Evolutionary conservation across 2,113 vertebrate genomes (phyloP), one percentile per base, ranked within the genome.

Genomic region (Cottus gobio): DNA sequence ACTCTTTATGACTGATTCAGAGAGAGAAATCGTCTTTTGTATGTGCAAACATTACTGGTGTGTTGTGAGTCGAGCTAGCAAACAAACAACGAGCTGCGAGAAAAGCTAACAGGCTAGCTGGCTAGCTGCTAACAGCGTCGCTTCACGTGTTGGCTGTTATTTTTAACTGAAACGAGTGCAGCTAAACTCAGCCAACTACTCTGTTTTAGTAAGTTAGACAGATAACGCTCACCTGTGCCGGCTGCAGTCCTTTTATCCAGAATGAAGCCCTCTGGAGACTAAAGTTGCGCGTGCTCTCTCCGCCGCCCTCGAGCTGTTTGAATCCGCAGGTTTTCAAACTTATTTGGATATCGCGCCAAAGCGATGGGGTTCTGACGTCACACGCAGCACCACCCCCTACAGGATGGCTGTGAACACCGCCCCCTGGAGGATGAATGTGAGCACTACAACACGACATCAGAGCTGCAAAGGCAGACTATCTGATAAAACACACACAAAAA

Each of bases 261-360:
- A 28, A 7, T n/a, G 15, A 36, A 1, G 1, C 15, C 16, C 9
- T 13, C 2, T 39, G 4, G 30, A 13, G 13, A 37, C 30, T 8
- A 4, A 10, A 24, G 4, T 3, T 0, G 9, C 1, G 30, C 1
- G 30, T 28, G n/a, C 26, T 79, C 20, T 10, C 0, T 10, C 2
- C 16, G 2, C 42, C 13, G 74, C 64, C 11, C 22, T 4, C 5
- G 24, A 84, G 81, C 88, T 54, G 80, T 87, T 75, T 39, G 52
- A 72, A 44, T 1, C 30, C 7, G 1, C 5, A 16, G 39, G 0
- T 69, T 94, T 94, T 94, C 82, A 92, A 94, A 93, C 87, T 57
- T 65, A 13, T 39, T 39, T 7, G 10, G 22, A 81, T 24, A 66
- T 89, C 85, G 91, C 93, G 93, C 93, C 92, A 93, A 93, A 73